phyloP scores from a whole-genome alignment of 2,888 invertebrate species.

The Molorchus minor region DNA sequence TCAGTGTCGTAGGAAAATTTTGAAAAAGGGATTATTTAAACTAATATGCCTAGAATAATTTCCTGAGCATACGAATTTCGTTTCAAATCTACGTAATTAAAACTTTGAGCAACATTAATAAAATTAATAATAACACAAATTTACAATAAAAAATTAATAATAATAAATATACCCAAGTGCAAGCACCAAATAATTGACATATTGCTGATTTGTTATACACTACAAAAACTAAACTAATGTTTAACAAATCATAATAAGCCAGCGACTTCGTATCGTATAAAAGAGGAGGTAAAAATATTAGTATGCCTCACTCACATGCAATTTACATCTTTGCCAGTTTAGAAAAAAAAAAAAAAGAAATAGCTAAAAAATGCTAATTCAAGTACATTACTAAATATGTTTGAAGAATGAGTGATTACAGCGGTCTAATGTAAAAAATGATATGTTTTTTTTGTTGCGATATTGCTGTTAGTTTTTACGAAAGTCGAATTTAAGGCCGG shows the following conservation, averaged over 20 bases:
- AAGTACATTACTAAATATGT: neutral
- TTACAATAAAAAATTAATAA: conserved; percentile 34
- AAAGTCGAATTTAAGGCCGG: too few relatives aligned
- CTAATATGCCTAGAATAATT: too few relatives aligned
- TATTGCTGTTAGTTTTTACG: too few relatives aligned
- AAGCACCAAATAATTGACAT: conserved; percentile 52
- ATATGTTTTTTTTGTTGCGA: too few relatives aligned
- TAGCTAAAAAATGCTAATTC: neutral
- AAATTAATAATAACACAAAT: conserved; percentile 38
- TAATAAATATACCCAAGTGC: conserved; percentile 35
- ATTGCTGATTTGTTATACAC: conserved; percentile 49
- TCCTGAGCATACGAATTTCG: too few relatives aligned
- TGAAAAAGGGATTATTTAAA: too few relatives aligned
- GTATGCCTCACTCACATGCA: neutral
- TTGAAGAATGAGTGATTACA: neutral
- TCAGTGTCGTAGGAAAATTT: too few relatives aligned
- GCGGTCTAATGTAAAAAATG: too few relatives aligned
- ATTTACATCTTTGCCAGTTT: conserved; percentile 3
- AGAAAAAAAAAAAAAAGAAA: neutral
- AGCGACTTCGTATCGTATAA: conserved; percentile 8
- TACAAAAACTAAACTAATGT: conserved; percentile 33
- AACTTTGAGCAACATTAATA: conserved; percentile 49
- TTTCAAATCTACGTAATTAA: conserved; percentile 31
- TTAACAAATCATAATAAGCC: conserved; percentile 45
- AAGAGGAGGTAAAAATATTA: neutral